Percentiles rank a stretch among this genome's conserved stretches.
Evolutionary conservation across 37 sponge, comb jelly and placozoan species (phyloP).

Genomic region (Theonella swinhoei): DNA sequence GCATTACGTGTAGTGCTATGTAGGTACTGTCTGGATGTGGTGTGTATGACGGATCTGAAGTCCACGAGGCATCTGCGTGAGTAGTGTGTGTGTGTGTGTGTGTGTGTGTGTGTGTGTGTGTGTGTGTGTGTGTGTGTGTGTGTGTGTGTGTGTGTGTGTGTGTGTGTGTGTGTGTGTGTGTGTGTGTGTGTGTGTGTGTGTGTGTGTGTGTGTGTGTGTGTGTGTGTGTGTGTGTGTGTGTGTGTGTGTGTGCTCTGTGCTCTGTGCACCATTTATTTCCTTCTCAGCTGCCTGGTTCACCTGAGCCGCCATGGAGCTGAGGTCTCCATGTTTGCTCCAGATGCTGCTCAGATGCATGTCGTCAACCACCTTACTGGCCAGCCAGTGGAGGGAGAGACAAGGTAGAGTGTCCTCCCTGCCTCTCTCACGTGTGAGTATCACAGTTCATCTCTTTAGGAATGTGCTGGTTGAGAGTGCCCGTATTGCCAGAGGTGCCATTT

Average conservation of each 20-base stretch:
- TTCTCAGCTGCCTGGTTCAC: slow-evolving; percentile 63
- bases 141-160: no score
- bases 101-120: background rate
- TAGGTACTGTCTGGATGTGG: slow-evolving; percentile 91
- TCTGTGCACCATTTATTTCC: no score
- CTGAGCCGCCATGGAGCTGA: slow-evolving; percentile 69
- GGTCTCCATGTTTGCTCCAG: slow-evolving; percentile 85
- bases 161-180: no score
- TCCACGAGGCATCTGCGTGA: slow-evolving; percentile 89
- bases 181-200: background rate
- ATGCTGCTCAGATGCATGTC: slow-evolving; percentile 82
- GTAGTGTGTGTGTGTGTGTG: no score
- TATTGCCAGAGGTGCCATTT: slow-evolving; percentile 86
- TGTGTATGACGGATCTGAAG: slow-evolving; percentile 91
- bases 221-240: slow-evolving; percentile 6
- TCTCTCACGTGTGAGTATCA: background rate
- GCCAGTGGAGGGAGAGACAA: slow-evolving; percentile 29
- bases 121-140: no score
- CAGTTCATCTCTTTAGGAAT: slow-evolving; percentile 46
- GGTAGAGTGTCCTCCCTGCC: no score
- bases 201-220: slow-evolving; percentile 6
- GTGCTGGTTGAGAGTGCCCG: slow-evolving; percentile 90
- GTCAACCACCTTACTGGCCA: slow-evolving; percentile 82
- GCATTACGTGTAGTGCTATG: no score
- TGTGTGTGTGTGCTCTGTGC: no score